These are phyloP conservation scores for Hypolimnas misippus DNA, from an alignment of 2,888 invertebrate genomes.

Conservation along the genomic window DNA sequence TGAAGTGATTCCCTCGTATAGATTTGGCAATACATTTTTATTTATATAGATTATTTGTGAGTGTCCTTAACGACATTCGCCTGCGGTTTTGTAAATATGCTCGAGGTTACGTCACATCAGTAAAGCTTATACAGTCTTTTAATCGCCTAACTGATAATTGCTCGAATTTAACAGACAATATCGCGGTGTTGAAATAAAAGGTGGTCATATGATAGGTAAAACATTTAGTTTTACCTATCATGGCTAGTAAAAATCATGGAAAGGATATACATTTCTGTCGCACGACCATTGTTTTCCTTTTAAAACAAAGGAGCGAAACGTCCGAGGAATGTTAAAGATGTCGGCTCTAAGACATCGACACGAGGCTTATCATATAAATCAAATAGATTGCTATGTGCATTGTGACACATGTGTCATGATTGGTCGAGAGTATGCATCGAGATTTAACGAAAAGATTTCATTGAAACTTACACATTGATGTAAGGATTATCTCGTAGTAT, in stretches of 20 bases:
- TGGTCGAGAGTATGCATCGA: slow-evolving; percentile 1
- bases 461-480: background rate
- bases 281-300: slow-evolving; percentile 44
- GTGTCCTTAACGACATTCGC: too few species aligned
- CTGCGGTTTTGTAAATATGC: too few species aligned
- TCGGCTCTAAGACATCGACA: slow-evolving; percentile 18
- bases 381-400: background rate
- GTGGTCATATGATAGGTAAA: too few species aligned
- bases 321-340: slow-evolving; percentile 35
- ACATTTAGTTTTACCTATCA: too few species aligned
- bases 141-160: too few species aligned
- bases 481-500: background rate
- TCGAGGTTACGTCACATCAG: too few species aligned
- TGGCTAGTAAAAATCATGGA: slow-evolving; percentile 19
- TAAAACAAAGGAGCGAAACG: slow-evolving; percentile 40
- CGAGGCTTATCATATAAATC: slow-evolving; percentile 6
- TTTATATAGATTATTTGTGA: too few species aligned
- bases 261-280: slow-evolving; percentile 37
- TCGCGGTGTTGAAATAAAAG: too few species aligned
- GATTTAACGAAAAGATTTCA: background rate
- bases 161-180: too few species aligned
- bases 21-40: too few species aligned
- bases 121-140: too few species aligned
- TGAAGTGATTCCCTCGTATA: too few species aligned
- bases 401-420: background rate